Conservation (phyloP, 2,888 invertebrate genomes). For the Sphaerophoria rueppellii region DNA sequence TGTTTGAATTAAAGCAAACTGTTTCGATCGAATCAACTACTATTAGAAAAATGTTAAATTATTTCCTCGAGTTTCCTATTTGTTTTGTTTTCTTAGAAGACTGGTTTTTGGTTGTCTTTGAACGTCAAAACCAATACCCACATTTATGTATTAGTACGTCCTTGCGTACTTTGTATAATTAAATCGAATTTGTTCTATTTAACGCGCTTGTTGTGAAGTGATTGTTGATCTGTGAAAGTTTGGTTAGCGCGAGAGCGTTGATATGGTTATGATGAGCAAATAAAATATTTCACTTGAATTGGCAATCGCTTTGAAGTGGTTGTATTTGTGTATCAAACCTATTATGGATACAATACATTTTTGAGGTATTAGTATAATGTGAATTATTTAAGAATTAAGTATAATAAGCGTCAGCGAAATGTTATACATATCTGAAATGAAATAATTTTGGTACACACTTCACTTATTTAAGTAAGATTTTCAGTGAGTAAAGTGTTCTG, state of each 20-base stretch:
- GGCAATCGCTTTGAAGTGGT: constrained; percentile 37
- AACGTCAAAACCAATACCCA: constrained; percentile 4
- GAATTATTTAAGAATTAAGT: too few relatives aligned
- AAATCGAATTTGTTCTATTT: background rate
- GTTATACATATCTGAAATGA: too few relatives aligned
- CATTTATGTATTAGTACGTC: background rate
- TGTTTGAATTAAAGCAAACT: constrained; percentile 26
- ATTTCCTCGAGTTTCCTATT: background rate
- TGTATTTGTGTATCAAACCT: background rate
- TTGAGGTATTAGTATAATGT: too few relatives aligned
- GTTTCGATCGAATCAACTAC: constrained; percentile 25
- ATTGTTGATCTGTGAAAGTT: constrained; percentile 24
- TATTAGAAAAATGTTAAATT: background rate
- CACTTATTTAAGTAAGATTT: too few relatives aligned
- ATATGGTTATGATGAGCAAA: background rate
- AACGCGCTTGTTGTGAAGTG: constrained; percentile 2
- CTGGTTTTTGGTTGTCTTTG: background rate
- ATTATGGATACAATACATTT: too few relatives aligned
- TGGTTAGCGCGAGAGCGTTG: background rate
- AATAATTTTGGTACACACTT: too few relatives aligned
- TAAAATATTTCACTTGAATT: constrained; percentile 15
- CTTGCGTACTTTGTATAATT: background rate
- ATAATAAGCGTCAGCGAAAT: too few relatives aligned
- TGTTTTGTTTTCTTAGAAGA: background rate
- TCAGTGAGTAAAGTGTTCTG: too few relatives aligned